Base-by-base conservation (phyloP, 2,113 vertebrate species). In the Cebus imitator region DNA sequence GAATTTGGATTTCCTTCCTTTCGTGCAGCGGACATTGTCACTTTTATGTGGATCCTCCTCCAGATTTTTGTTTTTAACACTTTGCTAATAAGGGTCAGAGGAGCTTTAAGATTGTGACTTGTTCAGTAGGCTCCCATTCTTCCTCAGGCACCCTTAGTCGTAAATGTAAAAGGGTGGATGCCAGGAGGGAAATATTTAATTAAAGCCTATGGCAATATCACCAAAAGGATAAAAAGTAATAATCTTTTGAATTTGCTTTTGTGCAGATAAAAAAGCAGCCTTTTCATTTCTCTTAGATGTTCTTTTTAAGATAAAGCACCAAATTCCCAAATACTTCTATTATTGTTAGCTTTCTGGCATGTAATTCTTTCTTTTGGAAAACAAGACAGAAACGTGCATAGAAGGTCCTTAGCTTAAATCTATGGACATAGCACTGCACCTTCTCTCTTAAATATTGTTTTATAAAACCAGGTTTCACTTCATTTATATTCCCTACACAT, bases 31-130 rank as follows among this genome's bases (percentile, higher is more conserved):
- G 55, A 40, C 35, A 87, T 95, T 89, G 93, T 80, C 68, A 87
- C 45, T 94, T 96, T 89, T 50, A 94, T 87, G 79, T 94, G 84
- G 93, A 91, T 95, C 91, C 68, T 73, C 23, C 75, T 50, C 66
- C 25, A 94, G 68, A 96, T 90, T 97, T 98, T 98, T 55, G 73
- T 96, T 96, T 94, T 83, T 96, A 91, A 87, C 61, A 8, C 91
- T 95, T 97, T 85, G 80, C 97, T 76, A 95, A 68, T 92, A 52
- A 93, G 40, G 97, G 50, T 73, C 94, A 87, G 48, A 88, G 43
- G 88, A 78, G 45, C 83, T 97, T 97, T 95, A 95, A 97, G 91
- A 95, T 78, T 6, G 1, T 37, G 37, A 72, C 37, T 87, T 96
- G 23, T 50, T 27, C 72, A 84, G 6, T 70, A 14, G 40, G n/a